Evolutionary conservation across 2,113 vertebrate species (phyloP).

Genomic region (Cyphomyrus discorhynchus): DNA sequence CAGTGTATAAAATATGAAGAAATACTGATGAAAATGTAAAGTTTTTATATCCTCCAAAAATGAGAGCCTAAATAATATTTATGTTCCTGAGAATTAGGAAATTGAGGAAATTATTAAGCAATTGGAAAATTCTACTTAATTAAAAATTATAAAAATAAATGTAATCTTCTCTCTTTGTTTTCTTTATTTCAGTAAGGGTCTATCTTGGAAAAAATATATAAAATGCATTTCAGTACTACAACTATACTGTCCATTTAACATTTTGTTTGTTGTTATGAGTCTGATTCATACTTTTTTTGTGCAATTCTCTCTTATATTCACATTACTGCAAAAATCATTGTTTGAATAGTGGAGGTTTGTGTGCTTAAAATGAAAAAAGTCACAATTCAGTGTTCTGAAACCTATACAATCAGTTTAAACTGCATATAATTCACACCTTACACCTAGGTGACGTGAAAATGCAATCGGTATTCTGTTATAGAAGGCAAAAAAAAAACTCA

Average conservation of each 20-base stretch:
- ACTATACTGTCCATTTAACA: background rate
- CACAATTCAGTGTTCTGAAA: background rate
- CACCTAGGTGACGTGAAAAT: background rate
- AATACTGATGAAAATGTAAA: background rate
- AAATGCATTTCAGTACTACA: background rate
- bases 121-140: background rate
- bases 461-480: background rate
- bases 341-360: background rate
- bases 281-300: background rate
- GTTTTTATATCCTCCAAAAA: background rate
- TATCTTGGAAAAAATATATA: background rate
- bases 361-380: background rate
- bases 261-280: background rate
- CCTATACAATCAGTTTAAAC: background rate
- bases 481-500: background rate
- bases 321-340: background rate
- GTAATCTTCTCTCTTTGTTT: background rate
- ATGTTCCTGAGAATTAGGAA: background rate
- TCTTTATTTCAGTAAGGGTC: background rate
- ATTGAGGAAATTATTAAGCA: background rate
- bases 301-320: background rate
- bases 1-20: background rate
- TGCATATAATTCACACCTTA: background rate
- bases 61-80: background rate
- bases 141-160: conserved; percentile 1